Conservation (phyloP, 2,113 vertebrate genomes). For the Datnioides undecimradiatus region DNA sequence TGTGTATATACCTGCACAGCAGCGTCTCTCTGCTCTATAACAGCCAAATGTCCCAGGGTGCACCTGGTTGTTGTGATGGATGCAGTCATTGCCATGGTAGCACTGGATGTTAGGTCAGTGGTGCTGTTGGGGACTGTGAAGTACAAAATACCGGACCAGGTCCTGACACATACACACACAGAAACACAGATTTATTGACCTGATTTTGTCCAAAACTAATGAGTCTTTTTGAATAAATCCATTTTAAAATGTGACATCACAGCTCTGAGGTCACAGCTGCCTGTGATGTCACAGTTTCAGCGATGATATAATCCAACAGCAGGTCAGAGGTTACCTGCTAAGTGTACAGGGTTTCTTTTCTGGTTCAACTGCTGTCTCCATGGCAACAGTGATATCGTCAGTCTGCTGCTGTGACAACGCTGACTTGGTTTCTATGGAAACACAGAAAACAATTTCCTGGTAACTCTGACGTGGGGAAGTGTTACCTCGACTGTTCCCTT, state of each 20-base stretch:
- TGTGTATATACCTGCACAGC: constrained; percentile 55
- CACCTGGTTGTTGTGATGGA: constrained; percentile 41
- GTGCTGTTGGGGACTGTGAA: neutral
- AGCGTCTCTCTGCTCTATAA: constrained; percentile 58
- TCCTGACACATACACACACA: constrained; percentile 42
- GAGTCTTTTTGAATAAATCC: too few relatives aligned
- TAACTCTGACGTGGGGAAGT: neutral
- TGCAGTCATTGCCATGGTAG: constrained; percentile 27
- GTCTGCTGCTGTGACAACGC: neutral
- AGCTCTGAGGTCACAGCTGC: too few relatives aligned
- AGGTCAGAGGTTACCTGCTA: constrained; percentile 47
- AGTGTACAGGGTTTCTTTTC: neutral
- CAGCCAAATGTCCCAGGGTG: constrained; percentile 44
- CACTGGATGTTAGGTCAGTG: neutral
- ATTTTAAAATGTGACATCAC: too few relatives aligned
- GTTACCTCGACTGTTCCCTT: too few relatives aligned
- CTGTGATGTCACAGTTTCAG: too few relatives aligned
- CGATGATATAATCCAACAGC: too few relatives aligned
- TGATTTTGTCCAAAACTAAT: too few relatives aligned
- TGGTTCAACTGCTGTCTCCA: constrained; percentile 16
- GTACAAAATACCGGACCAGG: constrained; percentile 36
- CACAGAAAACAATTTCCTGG: neutral
- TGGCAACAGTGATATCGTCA: constrained; percentile 14
- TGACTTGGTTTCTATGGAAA: constrained; percentile 30
- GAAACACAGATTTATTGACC: too few relatives aligned